phyloP scores from a whole-genome alignment of 2,113 vertebrate genomes.

The Quiscalus mexicanus region DNA sequence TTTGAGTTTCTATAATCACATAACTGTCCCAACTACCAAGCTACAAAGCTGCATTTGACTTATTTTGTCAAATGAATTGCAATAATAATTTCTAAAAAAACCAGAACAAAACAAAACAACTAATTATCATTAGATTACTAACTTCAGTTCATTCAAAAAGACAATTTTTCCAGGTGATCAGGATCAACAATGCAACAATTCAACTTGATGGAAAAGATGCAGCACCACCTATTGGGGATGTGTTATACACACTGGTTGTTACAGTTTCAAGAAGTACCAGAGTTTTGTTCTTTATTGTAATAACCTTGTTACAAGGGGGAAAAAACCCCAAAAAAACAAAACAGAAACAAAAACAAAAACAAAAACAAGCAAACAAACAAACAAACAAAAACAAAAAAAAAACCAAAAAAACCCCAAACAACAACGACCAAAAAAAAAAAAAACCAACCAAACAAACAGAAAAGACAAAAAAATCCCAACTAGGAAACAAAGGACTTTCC shows the following conservation, averaged over 20 bases:
- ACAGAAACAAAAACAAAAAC: neutral
- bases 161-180: neutral
- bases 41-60: neutral
- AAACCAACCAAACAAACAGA: no score
- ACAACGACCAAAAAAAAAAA: no score
- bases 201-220: neutral
- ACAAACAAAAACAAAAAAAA: neutral
- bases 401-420: neutral
- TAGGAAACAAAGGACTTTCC: neutral
- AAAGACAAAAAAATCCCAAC: neutral
- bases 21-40: neutral
- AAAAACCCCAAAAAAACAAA: neutral
- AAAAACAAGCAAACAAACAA: no score
- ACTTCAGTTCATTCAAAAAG: neutral
- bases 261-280: neutral
- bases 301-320: neutral
- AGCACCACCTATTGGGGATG: slow-evolving; percentile 61
- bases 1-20: neutral
- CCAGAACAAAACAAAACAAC: neutral
- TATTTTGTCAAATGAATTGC: neutral
- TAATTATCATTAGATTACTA: neutral
- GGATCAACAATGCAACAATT: neutral
- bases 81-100: neutral
- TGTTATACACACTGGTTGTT: neutral
- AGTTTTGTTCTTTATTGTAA: neutral